A percentile compares a stretch with the other conserved stretches of the same genome.
phyloP scores from a whole-genome alignment of 2,888 invertebrate species.

The Podotricha telesiphe region DNA sequence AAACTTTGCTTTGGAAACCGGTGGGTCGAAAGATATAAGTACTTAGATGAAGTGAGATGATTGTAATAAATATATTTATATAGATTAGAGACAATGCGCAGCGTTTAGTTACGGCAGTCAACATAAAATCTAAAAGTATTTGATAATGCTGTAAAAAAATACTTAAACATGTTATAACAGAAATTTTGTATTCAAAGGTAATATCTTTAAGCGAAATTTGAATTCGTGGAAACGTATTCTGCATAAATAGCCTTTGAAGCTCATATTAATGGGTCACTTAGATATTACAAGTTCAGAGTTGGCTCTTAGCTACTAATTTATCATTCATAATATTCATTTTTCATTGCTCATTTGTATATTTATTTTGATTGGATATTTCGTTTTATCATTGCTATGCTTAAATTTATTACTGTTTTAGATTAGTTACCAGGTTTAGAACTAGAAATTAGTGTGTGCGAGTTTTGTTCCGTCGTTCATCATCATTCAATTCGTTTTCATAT shows the following conservation, averaged over 20 bases:
- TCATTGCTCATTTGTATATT: constrained; percentile 6
- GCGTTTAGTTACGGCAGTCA: too few relatives aligned
- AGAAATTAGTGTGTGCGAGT: too few relatives aligned
- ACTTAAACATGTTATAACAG: neutral
- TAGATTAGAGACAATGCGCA: too few relatives aligned
- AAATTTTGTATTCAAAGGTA: neutral
- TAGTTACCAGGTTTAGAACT: neutral
- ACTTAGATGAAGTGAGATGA: too few relatives aligned
- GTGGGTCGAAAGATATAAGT: too few relatives aligned
- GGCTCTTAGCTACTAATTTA: constrained; percentile 10
- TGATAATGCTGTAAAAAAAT: neutral
- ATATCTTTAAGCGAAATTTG: neutral
- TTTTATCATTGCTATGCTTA: neutral
- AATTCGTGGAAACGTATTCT: neutral
- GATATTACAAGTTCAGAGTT: constrained; percentile 14
- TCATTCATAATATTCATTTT: constrained; percentile 7
- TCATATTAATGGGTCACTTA: neutral
- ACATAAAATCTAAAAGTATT: too few relatives aligned
- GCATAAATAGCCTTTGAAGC: neutral
- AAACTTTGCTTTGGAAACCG: too few relatives aligned
- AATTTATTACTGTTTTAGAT: constrained; percentile 1
- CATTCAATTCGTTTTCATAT: neutral
- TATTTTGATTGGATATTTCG: constrained; percentile 16
- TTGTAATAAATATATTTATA: too few relatives aligned
- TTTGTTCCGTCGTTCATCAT: too few relatives aligned